Evolutionary conservation across 2,113 vertebrate genomes (phyloP).

Genomic region (Ornithorhynchus anatinus): DNA sequence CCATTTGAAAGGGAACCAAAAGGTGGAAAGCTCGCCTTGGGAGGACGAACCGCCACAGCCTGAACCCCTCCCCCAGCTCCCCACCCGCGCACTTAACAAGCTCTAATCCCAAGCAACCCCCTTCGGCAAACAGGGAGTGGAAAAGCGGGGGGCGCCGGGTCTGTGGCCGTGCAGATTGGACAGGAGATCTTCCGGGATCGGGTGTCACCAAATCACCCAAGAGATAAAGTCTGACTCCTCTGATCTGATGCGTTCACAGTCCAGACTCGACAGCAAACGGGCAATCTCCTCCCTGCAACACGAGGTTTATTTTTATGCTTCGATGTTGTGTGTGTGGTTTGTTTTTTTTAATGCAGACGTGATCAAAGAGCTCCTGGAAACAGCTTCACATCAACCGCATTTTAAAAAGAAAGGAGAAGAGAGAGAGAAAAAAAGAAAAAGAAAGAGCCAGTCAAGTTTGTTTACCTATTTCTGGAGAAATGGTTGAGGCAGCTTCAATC

Average conservation of each 20-base stretch:
- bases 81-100: not conserved
- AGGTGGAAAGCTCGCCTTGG: slow-evolving; percentile 12
- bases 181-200: not conserved
- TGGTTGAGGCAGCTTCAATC: slow-evolving; percentile 31
- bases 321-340: not conserved
- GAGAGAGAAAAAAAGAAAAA: not conserved
- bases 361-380: slow-evolving; percentile 25
- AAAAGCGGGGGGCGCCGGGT: too few species aligned
- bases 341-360: slow-evolving; percentile 6
- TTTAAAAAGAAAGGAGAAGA: not conserved
- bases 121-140: not conserved
- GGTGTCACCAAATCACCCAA: slow-evolving; percentile 4
- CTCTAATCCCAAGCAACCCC: not conserved
- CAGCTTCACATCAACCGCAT: slow-evolving; percentile 25
- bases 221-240: slow-evolving; percentile 2
- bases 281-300: slow-evolving; percentile 8
- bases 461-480: slow-evolving; percentile 25
- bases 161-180: not conserved
- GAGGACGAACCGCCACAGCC: not conserved
- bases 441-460: not conserved
- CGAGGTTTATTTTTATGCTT: slow-evolving; percentile 27
- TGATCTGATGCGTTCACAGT: slow-evolving; percentile 15
- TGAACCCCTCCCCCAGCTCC: not conserved
- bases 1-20: slow-evolving; percentile 25
- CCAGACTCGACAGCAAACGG: slow-evolving; percentile 23